A percentile compares a stretch with the other conserved stretches of the same genome.
Conservation (phyloP, 2,113 vertebrate species). For the Prolemur simus region DNA sequence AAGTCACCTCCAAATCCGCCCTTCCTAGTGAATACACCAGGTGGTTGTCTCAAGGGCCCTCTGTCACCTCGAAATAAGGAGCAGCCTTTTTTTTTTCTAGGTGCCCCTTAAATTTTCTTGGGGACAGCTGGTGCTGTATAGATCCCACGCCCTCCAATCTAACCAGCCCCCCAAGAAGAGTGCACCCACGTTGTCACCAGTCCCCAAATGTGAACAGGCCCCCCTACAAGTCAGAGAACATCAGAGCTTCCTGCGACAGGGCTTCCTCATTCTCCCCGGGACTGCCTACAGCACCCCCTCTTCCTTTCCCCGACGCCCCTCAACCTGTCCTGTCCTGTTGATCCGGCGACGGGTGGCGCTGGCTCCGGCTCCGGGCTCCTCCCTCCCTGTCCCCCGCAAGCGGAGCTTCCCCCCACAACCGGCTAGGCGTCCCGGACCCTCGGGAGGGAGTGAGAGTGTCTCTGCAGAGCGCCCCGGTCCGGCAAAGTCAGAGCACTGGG, state of each 20-base stretch:
- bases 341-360: constrained; percentile 60
- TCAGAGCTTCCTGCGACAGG: constrained; percentile 33
- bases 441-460: constrained; percentile 34
- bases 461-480: constrained; percentile 51
- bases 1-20: constrained; percentile 67
- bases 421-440: constrained; percentile 14
- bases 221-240: constrained; percentile 32
- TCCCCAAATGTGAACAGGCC: constrained; percentile 50
- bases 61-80: constrained; percentile 43
- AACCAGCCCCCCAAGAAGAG: constrained; percentile 49
- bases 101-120: constrained; percentile 55
- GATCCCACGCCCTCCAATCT: constrained; percentile 56
- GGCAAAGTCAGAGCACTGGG: constrained; percentile 60
- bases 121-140: constrained; percentile 53
- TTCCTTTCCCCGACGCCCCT: constrained; percentile 73
- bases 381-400: constrained; percentile 66
- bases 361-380: constrained; percentile 61
- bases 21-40: constrained; percentile 50
- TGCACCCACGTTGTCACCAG: constrained; percentile 57
- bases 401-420: constrained; percentile 47
- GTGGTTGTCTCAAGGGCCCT: constrained; percentile 43
- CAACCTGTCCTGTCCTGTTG: constrained; percentile 78
- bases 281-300: constrained; percentile 35
- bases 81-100: not conserved
- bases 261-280: constrained; percentile 38